phyloP scores from a whole-genome alignment of 1,140 invertebrate genomes.

The Agraylea sexmaculata region DNA sequence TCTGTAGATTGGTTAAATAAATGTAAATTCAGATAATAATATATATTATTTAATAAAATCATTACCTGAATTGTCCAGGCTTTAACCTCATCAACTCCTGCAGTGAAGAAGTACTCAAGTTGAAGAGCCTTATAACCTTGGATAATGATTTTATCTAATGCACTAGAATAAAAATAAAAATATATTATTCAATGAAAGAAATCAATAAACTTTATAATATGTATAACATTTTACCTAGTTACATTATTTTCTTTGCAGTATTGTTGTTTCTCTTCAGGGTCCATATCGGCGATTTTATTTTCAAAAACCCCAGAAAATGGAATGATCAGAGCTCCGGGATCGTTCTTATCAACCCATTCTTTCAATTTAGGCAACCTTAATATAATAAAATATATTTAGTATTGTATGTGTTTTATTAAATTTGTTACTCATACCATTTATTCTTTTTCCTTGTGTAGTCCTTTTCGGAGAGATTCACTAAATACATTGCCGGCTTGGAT shows the following conservation, averaged over 20 bases:
- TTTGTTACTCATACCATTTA: constrained; percentile 68
- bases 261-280: constrained; percentile 57
- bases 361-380: constrained; percentile 93
- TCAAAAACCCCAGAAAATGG: constrained; percentile 94
- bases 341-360: constrained; percentile 97
- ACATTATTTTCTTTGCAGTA: constrained; percentile 70
- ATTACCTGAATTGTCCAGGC: constrained; percentile 97
- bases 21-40: neutral
- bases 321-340: constrained; percentile 84
- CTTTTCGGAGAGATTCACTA: constrained; percentile 95
- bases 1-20: constrained; percentile 45
- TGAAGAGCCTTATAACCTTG: constrained; percentile 93
- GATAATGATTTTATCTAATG: constrained; percentile 92
- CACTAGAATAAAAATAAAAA: constrained; percentile 24
- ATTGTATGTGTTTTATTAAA: neutral
- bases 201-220: too few species aligned
- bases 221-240: constrained; percentile 53
- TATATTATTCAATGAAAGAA: too few species aligned
- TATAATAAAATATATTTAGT: constrained; percentile 9
- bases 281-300: constrained; percentile 78
- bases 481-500: constrained; percentile 95
- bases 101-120: constrained; percentile 94
- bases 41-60: constrained; percentile 2
- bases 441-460: constrained; percentile 99
- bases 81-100: constrained; percentile 94